Percentiles rank a stretch among this genome's conserved stretches.
phyloP scores from a whole-genome alignment of 2,797 vertebrate species.

The Scolopax bukidnonensis region DNA sequence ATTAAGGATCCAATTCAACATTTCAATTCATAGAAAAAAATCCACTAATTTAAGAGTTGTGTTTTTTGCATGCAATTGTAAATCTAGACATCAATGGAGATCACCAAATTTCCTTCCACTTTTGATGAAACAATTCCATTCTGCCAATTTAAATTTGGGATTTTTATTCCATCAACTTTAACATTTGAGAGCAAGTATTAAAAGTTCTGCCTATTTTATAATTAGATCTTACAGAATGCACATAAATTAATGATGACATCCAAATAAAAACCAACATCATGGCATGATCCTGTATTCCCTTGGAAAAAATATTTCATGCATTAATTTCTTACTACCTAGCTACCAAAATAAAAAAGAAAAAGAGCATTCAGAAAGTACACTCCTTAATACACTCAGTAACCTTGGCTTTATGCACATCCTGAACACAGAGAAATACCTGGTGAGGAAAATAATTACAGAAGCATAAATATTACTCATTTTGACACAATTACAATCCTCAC shows the following conservation, averaged over 20 bases:
- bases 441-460: conserved; percentile 48
- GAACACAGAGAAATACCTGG: background rate
- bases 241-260: background rate
- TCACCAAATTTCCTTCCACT: background rate
- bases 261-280: background rate
- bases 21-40: background rate
- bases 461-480: conserved; percentile 58
- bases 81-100: background rate
- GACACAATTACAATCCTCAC: conserved; percentile 79
- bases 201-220: background rate
- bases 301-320: background rate
- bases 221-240: background rate
- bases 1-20: background rate
- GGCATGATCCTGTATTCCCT: background rate
- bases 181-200: background rate
- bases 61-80: background rate
- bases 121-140: background rate
- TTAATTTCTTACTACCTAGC: background rate
- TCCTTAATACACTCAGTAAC: background rate
- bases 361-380: background rate
- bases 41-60: background rate
- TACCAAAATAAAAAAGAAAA: background rate
- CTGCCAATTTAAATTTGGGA: background rate
- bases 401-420: background rate
- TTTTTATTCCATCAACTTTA: background rate